A percentile compares a stretch with the other conserved stretches of the same genome.
These are phyloP conservation scores for Aleiodes testaceus DNA, from an alignment of 2,888 invertebrate genomes.

Conservation along the genomic window DNA sequence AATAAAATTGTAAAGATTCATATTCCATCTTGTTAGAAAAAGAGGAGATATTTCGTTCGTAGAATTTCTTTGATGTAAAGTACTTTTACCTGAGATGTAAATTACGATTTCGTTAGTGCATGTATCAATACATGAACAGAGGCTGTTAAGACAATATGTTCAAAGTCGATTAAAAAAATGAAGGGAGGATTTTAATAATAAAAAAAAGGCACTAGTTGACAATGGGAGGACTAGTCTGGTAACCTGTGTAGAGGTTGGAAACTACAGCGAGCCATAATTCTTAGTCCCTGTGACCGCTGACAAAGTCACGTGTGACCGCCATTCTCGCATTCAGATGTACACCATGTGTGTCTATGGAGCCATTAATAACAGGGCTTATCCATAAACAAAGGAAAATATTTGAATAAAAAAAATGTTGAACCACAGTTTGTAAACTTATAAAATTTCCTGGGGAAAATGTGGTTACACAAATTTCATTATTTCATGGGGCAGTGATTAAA, in stretches of 20 bases:
- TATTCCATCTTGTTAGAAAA: slow-evolving; percentile 40
- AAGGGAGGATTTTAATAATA: slow-evolving; percentile 1
- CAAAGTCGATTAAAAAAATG: background rate
- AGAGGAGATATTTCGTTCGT: slow-evolving; percentile 35
- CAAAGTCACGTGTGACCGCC: slow-evolving; percentile 41
- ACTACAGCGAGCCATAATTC: slow-evolving; percentile 35
- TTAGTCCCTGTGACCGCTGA: slow-evolving; percentile 41
- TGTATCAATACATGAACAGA: slow-evolving; percentile 1
- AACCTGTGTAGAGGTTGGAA: slow-evolving; percentile 28
- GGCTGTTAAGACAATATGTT: background rate
- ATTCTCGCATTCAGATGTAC: slow-evolving; percentile 34
- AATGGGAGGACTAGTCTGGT: background rate
- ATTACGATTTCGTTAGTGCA: slow-evolving; percentile 23
- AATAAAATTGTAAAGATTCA: slow-evolving; percentile 51
- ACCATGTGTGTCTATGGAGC: slow-evolving; percentile 16
- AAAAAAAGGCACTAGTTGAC: background rate
- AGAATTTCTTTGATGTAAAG: slow-evolving; percentile 33
- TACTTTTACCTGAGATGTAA: too few relatives aligned
- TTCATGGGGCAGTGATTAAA: background rate
- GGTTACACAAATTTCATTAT: slow-evolving; percentile 14
- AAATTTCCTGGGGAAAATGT: slow-evolving; percentile 10
- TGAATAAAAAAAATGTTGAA: background rate
- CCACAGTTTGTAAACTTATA: slow-evolving; percentile 23
- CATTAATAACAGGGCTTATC: slow-evolving; percentile 18
- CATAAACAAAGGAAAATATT: slow-evolving; percentile 17